Evolutionary conservation across 2,113 vertebrate genomes (phyloP), one percentile per base, ranked within the genome.

Genomic region (Egretta garzetta): DNA sequence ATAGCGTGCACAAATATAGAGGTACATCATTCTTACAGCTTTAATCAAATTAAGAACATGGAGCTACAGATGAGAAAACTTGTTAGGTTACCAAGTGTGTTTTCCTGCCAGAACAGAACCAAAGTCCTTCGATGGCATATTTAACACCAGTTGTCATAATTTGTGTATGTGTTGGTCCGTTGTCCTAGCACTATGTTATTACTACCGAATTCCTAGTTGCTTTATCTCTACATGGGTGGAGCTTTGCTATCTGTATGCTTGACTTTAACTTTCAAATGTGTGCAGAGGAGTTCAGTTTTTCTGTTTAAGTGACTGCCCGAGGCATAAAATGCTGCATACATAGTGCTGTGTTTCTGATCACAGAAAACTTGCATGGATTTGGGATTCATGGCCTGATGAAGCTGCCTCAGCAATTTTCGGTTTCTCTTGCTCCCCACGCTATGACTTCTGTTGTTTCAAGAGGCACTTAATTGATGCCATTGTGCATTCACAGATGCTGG

Each of bases 331-430:
- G 39, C 73, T 79, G 83, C 80, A 49, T 45, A 10, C 43, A 14
- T 45, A 60, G 22, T 45, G 80, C 58, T 91, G 22, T 49, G 32
- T 77, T 68, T 91, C 64, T 80, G 43, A 87, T 85, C 39, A 64
- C 70, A 85, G 89, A 72, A 89, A 91, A 80, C 56, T 21, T 41
- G 33, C 45, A 14, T 3, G 4, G 76, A 56, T 84, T 89, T 91
- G 83, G 73, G 80, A 96, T 94, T 95, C 35, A 14, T 50, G 75
- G 80, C 84, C 73, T 79, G 84, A 37, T 75, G 77, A 90, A 94
- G 88, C 87, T 87, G 91, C 66, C 86, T 97, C 91, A 94, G 91
- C 89, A 90, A 21, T 93, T 94, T 82, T 43, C 72, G 63, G 19
- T 91, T 86, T 81, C 81, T 86, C 73, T 79, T 68, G 80, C 73